Conservation (phyloP, 2,888 invertebrate species). For the Orchesella flavescens region DNA sequence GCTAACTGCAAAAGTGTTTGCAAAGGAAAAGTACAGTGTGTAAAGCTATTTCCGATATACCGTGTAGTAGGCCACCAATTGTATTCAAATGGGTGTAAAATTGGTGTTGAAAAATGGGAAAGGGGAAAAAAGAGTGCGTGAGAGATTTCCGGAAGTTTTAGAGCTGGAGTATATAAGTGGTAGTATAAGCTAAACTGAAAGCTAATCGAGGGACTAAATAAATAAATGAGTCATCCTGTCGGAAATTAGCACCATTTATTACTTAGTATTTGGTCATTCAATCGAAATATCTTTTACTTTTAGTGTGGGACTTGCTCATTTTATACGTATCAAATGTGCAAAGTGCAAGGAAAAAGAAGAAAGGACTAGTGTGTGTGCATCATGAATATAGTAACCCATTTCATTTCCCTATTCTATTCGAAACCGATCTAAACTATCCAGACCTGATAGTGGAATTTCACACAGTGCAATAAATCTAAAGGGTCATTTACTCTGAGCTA, state of each 20-base stretch:
- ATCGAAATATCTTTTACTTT: constrained; percentile 46
- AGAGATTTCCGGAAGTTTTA: background rate
- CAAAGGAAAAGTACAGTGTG: too few relatives aligned
- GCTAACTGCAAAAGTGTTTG: too few relatives aligned
- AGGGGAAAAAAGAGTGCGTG: background rate
- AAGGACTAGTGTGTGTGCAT: constrained; percentile 32
- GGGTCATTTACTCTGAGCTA: constrained; percentile 67
- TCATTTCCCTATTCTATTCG: constrained; percentile 47
- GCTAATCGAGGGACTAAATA: constrained; percentile 61
- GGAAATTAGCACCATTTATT: constrained; percentile 54
- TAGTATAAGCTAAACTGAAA: constrained; percentile 1
- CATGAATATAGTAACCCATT: constrained; percentile 51
- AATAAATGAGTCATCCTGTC: constrained; percentile 60
- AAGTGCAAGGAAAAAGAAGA: background rate
- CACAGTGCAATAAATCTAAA: constrained; percentile 65
- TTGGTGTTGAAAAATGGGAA: constrained; percentile 13
- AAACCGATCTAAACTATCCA: constrained; percentile 50
- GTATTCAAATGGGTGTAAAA: constrained; percentile 24
- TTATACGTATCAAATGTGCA: background rate
- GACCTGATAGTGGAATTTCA: constrained; percentile 44
- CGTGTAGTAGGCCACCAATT: too few relatives aligned
- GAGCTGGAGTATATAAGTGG: background rate
- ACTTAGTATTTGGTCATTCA: constrained; percentile 39
- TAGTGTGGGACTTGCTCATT: constrained; percentile 11
- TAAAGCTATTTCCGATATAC: too few relatives aligned